Conservation (phyloP, 1,140 invertebrate genomes). For the Mycetomoellerius zeteki region DNA sequence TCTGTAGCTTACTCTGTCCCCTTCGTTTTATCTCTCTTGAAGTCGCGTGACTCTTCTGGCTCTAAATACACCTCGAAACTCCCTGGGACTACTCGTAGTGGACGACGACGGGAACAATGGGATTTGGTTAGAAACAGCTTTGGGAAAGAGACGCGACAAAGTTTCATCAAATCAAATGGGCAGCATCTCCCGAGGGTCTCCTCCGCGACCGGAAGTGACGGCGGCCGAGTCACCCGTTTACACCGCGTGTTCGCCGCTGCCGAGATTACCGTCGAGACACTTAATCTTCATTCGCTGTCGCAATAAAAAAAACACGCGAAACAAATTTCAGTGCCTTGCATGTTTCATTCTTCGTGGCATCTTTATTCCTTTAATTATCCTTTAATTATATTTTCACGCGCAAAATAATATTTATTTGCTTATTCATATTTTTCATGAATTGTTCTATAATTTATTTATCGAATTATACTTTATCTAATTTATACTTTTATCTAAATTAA, state of each 20-base stretch:
- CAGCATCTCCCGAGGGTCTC: slow-evolving; percentile 82
- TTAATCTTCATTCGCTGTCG: neutral
- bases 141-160: slow-evolving; percentile 80
- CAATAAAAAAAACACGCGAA: neutral
- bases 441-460: neutral
- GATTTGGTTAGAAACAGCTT: slow-evolving; percentile 71
- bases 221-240: slow-evolving; percentile 64
- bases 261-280: neutral
- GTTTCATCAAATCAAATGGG: slow-evolving; percentile 86
- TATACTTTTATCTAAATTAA: neutral
- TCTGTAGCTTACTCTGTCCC: slow-evolving; percentile 3
- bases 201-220: slow-evolving; percentile 76
- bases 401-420: neutral
- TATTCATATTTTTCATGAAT: neutral
- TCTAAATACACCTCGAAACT: slow-evolving; percentile 52
- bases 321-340: neutral
- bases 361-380: neutral
- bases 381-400: neutral
- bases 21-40: slow-evolving; percentile 7
- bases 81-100: slow-evolving; percentile 42
- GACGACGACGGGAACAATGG: slow-evolving; percentile 38
- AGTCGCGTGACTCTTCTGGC: slow-evolving; percentile 10
- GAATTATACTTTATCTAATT: neutral
- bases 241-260: slow-evolving; percentile 65
- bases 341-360: neutral